A percentile compares a stretch with the other conserved stretches of the same genome.
Evolutionary conservation across 2,113 vertebrate species (phyloP).

Genomic region (Callopanchax toddi): DNA sequence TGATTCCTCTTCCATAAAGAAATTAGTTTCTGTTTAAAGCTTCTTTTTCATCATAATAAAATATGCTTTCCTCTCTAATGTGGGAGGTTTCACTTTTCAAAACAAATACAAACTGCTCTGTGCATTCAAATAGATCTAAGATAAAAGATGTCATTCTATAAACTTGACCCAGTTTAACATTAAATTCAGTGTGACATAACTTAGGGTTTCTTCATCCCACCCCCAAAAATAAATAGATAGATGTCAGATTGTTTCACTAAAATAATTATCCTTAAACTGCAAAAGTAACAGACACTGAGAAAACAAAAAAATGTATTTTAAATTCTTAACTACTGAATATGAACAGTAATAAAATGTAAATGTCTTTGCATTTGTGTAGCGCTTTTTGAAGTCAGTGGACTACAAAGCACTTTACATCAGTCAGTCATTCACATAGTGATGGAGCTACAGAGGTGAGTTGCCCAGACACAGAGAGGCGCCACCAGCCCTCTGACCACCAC

Average conservation of each 20-base stretch:
- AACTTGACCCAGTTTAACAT: too few relatives aligned
- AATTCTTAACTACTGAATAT: not conserved
- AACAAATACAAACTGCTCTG: not conserved
- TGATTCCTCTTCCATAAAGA: not conserved
- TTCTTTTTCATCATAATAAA: not conserved
- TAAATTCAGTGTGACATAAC: not conserved
- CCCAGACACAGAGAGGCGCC: too few relatives aligned
- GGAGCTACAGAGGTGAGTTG: too few relatives aligned
- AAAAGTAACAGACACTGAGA: not conserved
- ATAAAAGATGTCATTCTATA: too few relatives aligned
- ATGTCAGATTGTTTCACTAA: not conserved
- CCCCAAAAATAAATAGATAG: not conserved
- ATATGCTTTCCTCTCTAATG: slow-evolving; percentile 1
- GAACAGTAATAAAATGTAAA: not conserved
- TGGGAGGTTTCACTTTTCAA: not conserved
- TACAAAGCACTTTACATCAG: too few relatives aligned
- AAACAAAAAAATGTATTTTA: not conserved
- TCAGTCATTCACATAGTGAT: too few relatives aligned
- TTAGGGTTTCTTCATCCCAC: not conserved
- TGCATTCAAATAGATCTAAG: slow-evolving; percentile 4
- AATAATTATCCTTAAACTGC: accelerated
- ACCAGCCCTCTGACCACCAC: too few relatives aligned
- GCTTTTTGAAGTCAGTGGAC: too few relatives aligned
- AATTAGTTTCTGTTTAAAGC: slow-evolving; percentile 13
- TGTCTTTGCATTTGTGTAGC: too few relatives aligned